These are phyloP conservation scores for Trichonephila clavata DNA, from an alignment of 1,140 invertebrate genomes.

Conservation along the genomic window DNA sequence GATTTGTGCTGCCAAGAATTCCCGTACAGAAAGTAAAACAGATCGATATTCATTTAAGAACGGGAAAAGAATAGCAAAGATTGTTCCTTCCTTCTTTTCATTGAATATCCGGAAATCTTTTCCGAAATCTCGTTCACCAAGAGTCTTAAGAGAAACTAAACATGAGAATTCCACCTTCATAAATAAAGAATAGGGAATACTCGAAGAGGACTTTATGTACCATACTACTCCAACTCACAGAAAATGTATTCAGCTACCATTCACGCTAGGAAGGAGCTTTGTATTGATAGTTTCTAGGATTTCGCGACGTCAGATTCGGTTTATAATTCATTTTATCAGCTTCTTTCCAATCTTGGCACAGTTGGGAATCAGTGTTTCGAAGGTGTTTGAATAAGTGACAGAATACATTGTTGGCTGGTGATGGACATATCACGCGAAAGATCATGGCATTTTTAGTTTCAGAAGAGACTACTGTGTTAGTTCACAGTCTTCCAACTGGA, in stretches of 20 bases:
- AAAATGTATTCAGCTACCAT: conserved; percentile 35
- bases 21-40: neutral
- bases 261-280: conserved; percentile 3
- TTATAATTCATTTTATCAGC: conserved; percentile 32
- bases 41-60: conserved; percentile 21
- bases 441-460: neutral
- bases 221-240: neutral
- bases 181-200: conserved; percentile 44
- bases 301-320: neutral
- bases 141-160: conserved; percentile 11
- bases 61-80: conserved; percentile 1
- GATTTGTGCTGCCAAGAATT: neutral
- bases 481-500: neutral
- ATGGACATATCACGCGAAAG: neutral
- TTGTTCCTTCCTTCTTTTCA: conserved; percentile 35
- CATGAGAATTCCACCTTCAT: conserved; percentile 29
- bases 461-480: neutral
- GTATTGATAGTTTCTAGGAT: conserved; percentile 26
- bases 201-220: conserved; percentile 8
- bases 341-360: neutral
- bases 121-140: conserved; percentile 29
- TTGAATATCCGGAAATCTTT: conserved; percentile 35
- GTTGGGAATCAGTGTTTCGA: neutral
- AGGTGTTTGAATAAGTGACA: neutral
- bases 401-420: neutral